Evolutionary conservation across 2,113 vertebrate species (phyloP).

Genomic region (Tachysurus fulvidraco): DNA sequence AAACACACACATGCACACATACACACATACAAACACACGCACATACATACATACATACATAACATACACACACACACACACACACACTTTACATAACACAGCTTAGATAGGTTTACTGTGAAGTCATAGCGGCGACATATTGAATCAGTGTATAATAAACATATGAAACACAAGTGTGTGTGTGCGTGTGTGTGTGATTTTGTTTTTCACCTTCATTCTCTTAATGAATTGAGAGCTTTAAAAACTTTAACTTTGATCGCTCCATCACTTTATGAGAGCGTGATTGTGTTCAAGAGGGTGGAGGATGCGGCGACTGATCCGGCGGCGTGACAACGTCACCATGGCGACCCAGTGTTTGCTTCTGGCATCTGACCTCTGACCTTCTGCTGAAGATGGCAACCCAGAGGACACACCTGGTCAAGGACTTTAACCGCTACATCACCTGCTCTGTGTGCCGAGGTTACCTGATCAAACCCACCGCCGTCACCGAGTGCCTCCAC

Average conservation of each 20-base stretch:
- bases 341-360: constrained; percentile 26
- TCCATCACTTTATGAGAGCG: not conserved
- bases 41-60: no score
- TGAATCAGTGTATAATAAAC: no score
- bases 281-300: not conserved
- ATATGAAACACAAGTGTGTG: not conserved
- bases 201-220: no score
- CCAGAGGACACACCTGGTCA: constrained; percentile 85
- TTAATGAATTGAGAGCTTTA: no score
- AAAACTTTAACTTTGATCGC: not conserved
- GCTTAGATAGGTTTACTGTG: not conserved
- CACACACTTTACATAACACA: not conserved
- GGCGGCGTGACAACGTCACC: constrained; percentile 11
- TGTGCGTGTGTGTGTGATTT: not conserved
- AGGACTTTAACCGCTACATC: constrained; percentile 88
- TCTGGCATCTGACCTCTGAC: constrained; percentile 58
- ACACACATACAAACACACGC: no score
- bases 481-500: constrained; percentile 88
- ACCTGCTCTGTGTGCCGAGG: constrained; percentile 89
- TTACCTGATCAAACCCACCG: constrained; percentile 88
- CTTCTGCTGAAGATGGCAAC: constrained; percentile 80
- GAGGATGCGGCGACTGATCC: not conserved
- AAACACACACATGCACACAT: no score
- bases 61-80: no score
- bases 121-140: not conserved